Evolutionary conservation across 2,888 invertebrate genomes (phyloP), one percentile per base, ranked within the genome.

Genomic region (Pristionchus japonicus): DNA sequence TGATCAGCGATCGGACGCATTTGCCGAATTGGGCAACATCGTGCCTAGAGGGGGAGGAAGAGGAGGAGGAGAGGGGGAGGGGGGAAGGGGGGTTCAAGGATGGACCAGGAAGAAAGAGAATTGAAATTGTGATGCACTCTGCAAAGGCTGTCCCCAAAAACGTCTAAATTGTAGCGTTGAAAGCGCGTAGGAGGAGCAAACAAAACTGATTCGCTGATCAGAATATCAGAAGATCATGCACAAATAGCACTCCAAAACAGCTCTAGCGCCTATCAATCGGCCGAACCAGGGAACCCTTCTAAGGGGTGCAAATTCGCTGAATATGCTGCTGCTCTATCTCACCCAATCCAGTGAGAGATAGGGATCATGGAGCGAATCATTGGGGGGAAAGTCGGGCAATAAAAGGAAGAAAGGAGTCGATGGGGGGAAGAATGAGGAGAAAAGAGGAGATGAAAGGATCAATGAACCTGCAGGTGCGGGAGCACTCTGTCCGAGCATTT

Each of bases 1-100:
- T n/a, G 74, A 77, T 11, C 43, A 47, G 34, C 9, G 47, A 47
- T 77, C 77, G 40, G 70, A 20, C 70, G 70, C 70, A 37, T 70
- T 70, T 70, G 70, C 37, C 70, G 70, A 70, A 70, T 34, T 70
- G 23, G n/a, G n/a, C 57, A 57, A 57, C 57, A 57, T n/a, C 23
- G 57, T 57, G 57, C 23, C 57, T 57, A n/a, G 57, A n/a, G 57
- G n/a, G 57, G 23, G n/a, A n/a, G 2, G 20, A 31, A 11, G 64
- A 64, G 7, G 64, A 3, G 27, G 17, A 31, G 31, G 64, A 13
- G 31, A 9, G 31, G 31, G 13, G 31, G 31, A n/a, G 31, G 4
- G 64, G 31, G 31, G 64, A n/a, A n/a, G n/a, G n/a, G 27, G n/a
- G 61, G 61, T 64, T 64, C 61, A 64, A 64, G 61, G 61, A 64